Percentiles rank a stretch among this genome's conserved stretches.
These are phyloP conservation scores for Himalopsyche tibetana DNA, from an alignment of 2,888 invertebrate genomes.

Conservation along the genomic window DNA sequence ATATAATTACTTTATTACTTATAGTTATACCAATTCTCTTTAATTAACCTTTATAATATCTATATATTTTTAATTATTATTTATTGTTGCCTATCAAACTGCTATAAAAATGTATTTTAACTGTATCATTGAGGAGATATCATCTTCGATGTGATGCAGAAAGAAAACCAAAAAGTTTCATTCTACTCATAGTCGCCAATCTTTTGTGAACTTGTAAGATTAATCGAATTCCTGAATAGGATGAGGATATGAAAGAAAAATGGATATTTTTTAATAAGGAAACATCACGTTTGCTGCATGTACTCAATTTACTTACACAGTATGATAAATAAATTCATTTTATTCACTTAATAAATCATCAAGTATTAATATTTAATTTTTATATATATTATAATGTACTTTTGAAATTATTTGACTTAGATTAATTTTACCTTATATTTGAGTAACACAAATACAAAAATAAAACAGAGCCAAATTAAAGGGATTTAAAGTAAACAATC, in stretches of 20 bases:
- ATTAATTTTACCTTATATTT: constrained; percentile 45
- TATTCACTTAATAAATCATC: constrained; percentile 63
- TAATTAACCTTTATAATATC: too few species aligned
- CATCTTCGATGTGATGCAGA: too few species aligned
- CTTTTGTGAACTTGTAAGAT: too few species aligned
- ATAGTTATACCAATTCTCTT: too few species aligned
- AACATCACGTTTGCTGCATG: constrained; percentile 68
- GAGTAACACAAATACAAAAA: constrained; percentile 27
- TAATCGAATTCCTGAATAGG: neutral
- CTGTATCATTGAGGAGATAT: too few species aligned
- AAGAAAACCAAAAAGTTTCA: too few species aligned
- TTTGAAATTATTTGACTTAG: constrained; percentile 8
- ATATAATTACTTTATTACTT: too few species aligned
- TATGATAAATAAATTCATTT: constrained; percentile 65
- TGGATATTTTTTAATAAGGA: constrained; percentile 59
- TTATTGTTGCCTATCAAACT: too few species aligned
- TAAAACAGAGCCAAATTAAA: constrained; percentile 35
- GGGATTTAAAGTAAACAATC: neutral
- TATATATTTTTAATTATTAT: too few species aligned
- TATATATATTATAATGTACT: constrained; percentile 54
- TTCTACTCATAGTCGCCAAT: too few species aligned
- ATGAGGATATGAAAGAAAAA: neutral
- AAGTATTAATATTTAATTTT: constrained; percentile 57
- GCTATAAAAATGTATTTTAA: too few species aligned
- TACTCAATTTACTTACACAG: constrained; percentile 67